Evolutionary conservation across 1,140 invertebrate species (phyloP), one percentile per base, ranked within the genome.

Genomic region (Drosophila bifasciata): DNA sequence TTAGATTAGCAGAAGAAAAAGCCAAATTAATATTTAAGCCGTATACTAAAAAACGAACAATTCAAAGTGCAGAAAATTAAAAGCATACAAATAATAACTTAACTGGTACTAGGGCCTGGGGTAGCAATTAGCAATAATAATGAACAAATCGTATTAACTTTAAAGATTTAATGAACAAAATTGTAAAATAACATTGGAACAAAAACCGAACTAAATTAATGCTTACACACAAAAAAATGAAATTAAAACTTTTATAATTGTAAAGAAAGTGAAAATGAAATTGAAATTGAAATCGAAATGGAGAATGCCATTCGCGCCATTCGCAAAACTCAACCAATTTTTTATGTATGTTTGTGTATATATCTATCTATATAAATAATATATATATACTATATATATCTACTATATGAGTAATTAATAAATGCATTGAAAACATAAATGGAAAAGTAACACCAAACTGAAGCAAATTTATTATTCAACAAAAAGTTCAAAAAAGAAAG

Each of bases 301-400:
- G 40, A 74, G 46, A 66, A 58, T 46, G 62, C 39, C 66, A 36
- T 36, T 36, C 32, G 32, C 32, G 80, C 55, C 55, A 77, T 68
- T 73, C 43, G 39, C 61, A 40, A 61, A 67, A 72, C 68, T 72
- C 80, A 79, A 68, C 67, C 58, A 73, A 77, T 83, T 84, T 84
- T 84, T 62, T 84, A 84, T 84, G 80, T 84, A 84, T 85, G 80
- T 84, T 84, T 84, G 72, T 84, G 80, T 84, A 84, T 84, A 84
- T 85, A 84, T 66, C 53, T 64, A 79, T 78, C 46, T 68, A 73
- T 69, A 73, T 62, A 60, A n/a, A n/a, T n/a, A n/a, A n/a, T n/a
- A n/a, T n/a, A 76, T 57, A 71, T 57, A 76, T 76, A 76, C n/a
- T 77, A 76, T 84, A 76, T 67, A 51, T 69, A 70, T 64, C 52